Percentiles rank a stretch among this genome's conserved stretches.
These are phyloP conservation scores for Notocelia uddmanniana DNA, from an alignment of 2,888 invertebrate genomes.

Conservation along the genomic window DNA sequence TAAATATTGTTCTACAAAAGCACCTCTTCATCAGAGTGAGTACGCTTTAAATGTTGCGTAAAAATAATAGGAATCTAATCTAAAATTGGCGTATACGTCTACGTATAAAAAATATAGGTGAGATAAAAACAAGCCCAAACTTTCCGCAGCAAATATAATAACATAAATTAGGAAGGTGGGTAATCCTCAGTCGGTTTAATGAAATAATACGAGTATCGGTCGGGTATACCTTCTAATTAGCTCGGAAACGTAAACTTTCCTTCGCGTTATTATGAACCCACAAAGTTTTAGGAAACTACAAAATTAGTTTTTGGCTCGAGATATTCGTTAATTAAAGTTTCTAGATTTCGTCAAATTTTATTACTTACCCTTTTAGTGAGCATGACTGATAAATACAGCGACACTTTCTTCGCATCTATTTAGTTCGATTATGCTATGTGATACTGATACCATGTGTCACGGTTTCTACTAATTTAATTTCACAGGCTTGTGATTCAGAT, in stretches of 20 bases:
- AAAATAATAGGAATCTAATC: too few relatives aligned
- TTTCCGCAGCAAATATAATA: neutral
- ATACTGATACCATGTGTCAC: too few relatives aligned
- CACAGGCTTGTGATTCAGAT: too few relatives aligned
- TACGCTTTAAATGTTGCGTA: too few relatives aligned
- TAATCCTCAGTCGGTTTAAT: slow-evolving; percentile 8
- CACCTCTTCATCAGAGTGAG: too few relatives aligned
- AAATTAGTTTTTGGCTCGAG: neutral
- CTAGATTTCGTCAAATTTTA: neutral
- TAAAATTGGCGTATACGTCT: too few relatives aligned
- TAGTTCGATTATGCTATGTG: too few relatives aligned
- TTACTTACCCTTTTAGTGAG: neutral
- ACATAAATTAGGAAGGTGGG: slow-evolving; percentile 1
- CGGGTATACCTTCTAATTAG: slow-evolving; percentile 23
- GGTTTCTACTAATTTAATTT: too few relatives aligned
- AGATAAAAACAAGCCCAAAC: too few relatives aligned
- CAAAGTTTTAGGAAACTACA: slow-evolving; percentile 13
- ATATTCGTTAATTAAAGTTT: neutral
- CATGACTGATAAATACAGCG: neutral
- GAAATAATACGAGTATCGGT: slow-evolving; percentile 2
- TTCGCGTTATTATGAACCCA: neutral
- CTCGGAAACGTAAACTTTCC: slow-evolving; percentile 23
- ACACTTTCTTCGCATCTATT: too few relatives aligned
- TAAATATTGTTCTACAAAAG: too few relatives aligned
- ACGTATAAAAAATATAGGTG: too few relatives aligned